Conservation (phyloP, 2,888 invertebrate species). For the Hydrotaea cyrtoneurina region DNA sequence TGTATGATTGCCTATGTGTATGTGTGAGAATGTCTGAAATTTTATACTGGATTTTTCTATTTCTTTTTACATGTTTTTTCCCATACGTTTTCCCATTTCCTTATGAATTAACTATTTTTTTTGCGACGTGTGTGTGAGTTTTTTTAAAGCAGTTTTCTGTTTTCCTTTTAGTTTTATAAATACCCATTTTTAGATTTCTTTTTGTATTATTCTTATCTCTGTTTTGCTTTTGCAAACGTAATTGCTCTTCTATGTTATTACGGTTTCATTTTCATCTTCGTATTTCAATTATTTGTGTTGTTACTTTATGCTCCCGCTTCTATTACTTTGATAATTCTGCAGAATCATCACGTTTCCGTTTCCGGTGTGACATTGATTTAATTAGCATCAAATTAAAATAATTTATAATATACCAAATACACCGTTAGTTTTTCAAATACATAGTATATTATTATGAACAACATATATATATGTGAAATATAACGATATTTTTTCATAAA, state of each 20-base stretch:
- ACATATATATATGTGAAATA: too few species aligned
- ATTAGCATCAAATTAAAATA: not conserved
- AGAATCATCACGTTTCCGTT: conserved; percentile 33
- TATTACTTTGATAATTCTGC: conserved; percentile 10
- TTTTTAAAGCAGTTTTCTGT: not conserved
- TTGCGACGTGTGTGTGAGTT: not conserved
- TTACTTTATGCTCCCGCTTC: not conserved
- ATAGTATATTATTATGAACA: too few species aligned
- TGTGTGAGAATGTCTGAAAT: conserved; percentile 26
- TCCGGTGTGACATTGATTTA: conserved; percentile 27
- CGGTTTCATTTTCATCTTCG: not conserved
- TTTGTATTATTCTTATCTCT: conserved; percentile 15
- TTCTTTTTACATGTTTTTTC: not conserved
- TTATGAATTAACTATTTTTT: not conserved
- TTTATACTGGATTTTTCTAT: conserved; percentile 19
- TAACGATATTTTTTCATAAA: too few species aligned
- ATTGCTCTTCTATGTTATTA: conserved; percentile 5
- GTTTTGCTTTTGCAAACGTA: not conserved
- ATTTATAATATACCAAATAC: too few species aligned
- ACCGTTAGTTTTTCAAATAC: too few species aligned
- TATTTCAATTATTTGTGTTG: not conserved
- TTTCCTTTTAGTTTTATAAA: not conserved
- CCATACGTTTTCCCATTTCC: not conserved
- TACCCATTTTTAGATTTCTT: not conserved
- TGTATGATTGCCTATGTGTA: conserved; percentile 25